A percentile compares a stretch with the other conserved stretches of the same genome.
Conservation (phyloP, 2,113 vertebrate species). For the Upupa epops region DNA sequence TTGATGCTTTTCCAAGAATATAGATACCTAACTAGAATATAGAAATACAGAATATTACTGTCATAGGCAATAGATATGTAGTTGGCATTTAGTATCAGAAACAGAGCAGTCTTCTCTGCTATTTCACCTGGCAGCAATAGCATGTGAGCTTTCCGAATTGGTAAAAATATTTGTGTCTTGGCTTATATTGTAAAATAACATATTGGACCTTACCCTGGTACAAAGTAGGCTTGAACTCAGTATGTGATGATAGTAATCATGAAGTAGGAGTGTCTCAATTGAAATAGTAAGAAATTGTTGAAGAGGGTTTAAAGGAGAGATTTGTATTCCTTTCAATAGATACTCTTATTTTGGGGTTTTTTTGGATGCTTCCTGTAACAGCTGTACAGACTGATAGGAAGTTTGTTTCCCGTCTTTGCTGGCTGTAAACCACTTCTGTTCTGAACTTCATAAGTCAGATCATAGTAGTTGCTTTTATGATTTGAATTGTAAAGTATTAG, state of each 20-base stretch:
- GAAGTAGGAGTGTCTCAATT: not conserved
- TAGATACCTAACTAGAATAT: too few relatives aligned
- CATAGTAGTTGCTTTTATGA: not conserved
- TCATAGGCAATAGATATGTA: not conserved
- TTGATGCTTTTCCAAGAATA: not conserved
- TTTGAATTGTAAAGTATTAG: not conserved
- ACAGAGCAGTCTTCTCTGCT: not conserved
- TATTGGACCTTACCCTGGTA: not conserved
- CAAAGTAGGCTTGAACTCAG: not conserved
- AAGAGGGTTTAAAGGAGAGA: not conserved
- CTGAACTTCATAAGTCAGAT: not conserved
- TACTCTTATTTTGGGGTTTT: not conserved
- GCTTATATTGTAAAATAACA: not conserved
- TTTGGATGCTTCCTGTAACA: accelerated
- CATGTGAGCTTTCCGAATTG: not conserved
- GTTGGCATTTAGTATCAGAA: not conserved
- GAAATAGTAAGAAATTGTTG: not conserved
- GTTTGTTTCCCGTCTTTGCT: not conserved
- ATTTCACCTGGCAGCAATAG: not conserved
- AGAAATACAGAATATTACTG: too few relatives aligned
- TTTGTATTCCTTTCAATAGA: not conserved
- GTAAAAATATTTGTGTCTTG: not conserved
- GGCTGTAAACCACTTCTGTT: not conserved
- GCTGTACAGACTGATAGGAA: not conserved
- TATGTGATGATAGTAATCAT: not conserved